phyloP scores from a whole-genome alignment of 1,140 invertebrate genomes.

The Papilio machaon region DNA sequence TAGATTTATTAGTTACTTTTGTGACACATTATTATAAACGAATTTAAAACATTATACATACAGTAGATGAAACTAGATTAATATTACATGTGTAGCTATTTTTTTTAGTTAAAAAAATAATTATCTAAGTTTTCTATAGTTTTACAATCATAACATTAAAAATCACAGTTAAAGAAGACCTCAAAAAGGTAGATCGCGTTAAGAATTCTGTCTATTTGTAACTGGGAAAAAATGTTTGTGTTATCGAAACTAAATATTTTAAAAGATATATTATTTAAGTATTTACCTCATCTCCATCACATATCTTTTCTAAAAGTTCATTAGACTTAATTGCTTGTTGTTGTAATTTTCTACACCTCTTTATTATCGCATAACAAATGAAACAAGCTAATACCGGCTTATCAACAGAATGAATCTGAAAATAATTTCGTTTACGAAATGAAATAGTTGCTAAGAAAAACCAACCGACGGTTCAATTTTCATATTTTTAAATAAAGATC shows the following conservation, averaged over 20 bases:
- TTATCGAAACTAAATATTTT: too few relatives aligned
- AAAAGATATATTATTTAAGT: neutral
- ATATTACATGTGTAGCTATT: neutral
- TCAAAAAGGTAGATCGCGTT: too few relatives aligned
- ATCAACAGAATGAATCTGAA: neutral
- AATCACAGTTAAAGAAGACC: too few relatives aligned
- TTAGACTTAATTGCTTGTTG: conserved; percentile 35
- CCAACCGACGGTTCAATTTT: neutral
- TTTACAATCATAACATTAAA: too few relatives aligned
- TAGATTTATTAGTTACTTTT: neutral
- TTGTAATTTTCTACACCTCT: conserved; percentile 38
- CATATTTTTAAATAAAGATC: neutral
- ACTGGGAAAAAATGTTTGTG: neutral
- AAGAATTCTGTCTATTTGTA: neutral
- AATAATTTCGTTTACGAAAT: neutral
- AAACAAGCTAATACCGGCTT: conserved; percentile 36
- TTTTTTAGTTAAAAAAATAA: too few relatives aligned
- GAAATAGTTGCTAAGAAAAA: neutral
- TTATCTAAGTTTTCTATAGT: too few relatives aligned
- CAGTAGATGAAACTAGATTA: neutral
- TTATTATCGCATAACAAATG: conserved; percentile 42
- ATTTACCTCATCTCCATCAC: conserved; percentile 29
- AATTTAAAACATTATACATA: neutral
- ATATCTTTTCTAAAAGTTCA: conserved; percentile 29
- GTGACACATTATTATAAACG: neutral